Conservation (phyloP, 2,888 invertebrate genomes). For the Ormyrus pomaceus region DNA sequence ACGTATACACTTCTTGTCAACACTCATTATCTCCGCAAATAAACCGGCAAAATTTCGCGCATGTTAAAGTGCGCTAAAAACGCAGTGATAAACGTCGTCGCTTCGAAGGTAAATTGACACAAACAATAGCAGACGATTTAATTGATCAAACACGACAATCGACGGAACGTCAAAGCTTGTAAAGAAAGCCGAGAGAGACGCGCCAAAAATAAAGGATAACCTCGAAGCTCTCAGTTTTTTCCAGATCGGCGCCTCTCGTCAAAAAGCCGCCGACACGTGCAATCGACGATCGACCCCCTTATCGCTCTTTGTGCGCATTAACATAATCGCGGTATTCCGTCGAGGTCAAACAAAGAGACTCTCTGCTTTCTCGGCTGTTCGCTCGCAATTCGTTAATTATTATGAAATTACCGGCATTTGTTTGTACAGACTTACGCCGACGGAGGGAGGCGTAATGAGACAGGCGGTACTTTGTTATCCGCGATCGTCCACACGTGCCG, state of each 20-base stretch:
- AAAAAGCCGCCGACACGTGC: constrained; percentile 36
- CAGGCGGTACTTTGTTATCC: too few species aligned
- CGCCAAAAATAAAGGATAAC: constrained; percentile 37
- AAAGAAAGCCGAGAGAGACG: neutral
- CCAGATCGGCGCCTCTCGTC: constrained; percentile 8
- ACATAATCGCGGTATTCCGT: too few species aligned
- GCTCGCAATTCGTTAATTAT: constrained; percentile 20
- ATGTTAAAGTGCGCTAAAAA: neutral
- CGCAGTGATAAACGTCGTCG: constrained; percentile 3
- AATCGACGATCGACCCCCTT: constrained; percentile 27
- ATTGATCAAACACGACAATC: constrained; percentile 9
- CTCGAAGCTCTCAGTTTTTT: constrained; percentile 24
- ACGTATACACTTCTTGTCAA: too few species aligned
- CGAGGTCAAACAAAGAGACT: too few species aligned
- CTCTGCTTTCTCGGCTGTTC: too few species aligned
- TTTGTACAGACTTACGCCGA: neutral
- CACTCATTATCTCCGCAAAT: too few species aligned
- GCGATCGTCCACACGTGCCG: too few species aligned
- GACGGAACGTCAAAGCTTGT: neutral
- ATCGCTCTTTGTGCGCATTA: neutral
- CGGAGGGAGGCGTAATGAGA: neutral
- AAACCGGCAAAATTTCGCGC: too few species aligned
- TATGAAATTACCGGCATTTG: neutral
- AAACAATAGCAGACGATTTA: neutral
- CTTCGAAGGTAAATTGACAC: constrained; percentile 14